Evolutionary conservation across 2,113 vertebrate genomes (phyloP), one percentile per base, ranked within the genome.

Genomic region (Gymnocephalus cernua): DNA sequence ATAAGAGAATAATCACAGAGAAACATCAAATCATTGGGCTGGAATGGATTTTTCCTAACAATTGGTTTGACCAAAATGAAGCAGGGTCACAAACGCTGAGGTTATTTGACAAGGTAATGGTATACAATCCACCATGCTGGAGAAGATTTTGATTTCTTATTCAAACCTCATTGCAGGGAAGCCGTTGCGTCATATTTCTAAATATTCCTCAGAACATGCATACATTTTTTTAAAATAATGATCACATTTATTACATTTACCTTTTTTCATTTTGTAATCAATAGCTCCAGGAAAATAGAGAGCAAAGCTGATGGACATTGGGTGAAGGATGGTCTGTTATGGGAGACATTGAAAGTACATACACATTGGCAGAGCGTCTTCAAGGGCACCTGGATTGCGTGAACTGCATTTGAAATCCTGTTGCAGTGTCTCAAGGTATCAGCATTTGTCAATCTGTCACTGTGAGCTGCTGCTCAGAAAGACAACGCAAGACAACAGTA

Each of bases 21-120:
- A 41, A 10, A 11, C 10, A 41, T 10, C 38, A 41, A 23, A 56
- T 32, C 23, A 61, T 29, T 16, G 19, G 50, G 11, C 32, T 18
- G 6, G 16, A 11, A 19, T 56, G n/a, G 51, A 32, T 21, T 58
- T 27, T 72, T 58, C 6, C 1, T 9, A 50, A 50, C 13, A 50
- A 4, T 23, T 12, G 21, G 61, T 44, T 44, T 45, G 38, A 27
- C 38, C 23, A 3, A 47, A 66, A 32, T 32, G 13, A 38, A 38
- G 35, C 35, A 38, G 35, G 35, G 35, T 38, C 35, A 38, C 35
- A 0, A 38, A 38, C 8, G 35, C 35, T 38, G 47, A 74, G 62
- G 68, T 63, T 56, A 41, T 67, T 72, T 78, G 69, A 86, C 78
- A 86, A 68, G 53, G 71, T 79, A 75, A 78, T 85, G 66, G 64